These are phyloP conservation scores for Meteorus sp. DNA, from an alignment of 1,140 invertebrate genomes.

Conservation along the genomic window DNA sequence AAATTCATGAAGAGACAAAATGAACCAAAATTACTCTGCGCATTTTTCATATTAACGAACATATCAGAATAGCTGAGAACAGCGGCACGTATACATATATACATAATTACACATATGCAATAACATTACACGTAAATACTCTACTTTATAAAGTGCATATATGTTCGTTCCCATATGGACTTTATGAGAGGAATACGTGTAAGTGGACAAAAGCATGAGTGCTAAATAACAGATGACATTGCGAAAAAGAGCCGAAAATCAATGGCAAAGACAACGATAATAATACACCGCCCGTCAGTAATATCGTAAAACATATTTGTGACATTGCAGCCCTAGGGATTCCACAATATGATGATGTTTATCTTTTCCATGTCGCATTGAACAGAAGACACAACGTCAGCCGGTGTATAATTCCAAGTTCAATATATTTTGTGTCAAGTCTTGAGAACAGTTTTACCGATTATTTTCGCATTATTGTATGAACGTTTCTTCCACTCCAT, in stretches of 20 bases:
- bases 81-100: neutral
- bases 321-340: neutral
- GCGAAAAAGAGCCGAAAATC: too few relatives aligned
- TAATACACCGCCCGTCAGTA: too few relatives aligned
- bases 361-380: constrained; percentile 6
- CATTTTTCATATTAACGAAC: too few relatives aligned
- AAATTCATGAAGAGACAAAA: constrained; percentile 39
- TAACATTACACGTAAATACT: neutral
- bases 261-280: too few relatives aligned
- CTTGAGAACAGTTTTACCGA: constrained; percentile 32
- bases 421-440: constrained; percentile 56
- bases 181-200: too few relatives aligned
- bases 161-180: too few relatives aligned
- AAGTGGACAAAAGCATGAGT: too few relatives aligned
- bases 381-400: constrained; percentile 38
- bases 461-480: constrained; percentile 4
- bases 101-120: neutral
- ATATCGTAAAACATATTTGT: too few relatives aligned
- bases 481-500: neutral
- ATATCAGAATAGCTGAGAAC: constrained; percentile 31
- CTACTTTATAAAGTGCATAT: neutral
- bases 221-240: too few relatives aligned
- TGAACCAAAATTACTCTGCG: constrained; percentile 35
- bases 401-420: constrained; percentile 52
- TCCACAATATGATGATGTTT: neutral